Evolutionary conservation across 1,140 invertebrate genomes (phyloP), one percentile per base, ranked within the genome.

Genomic region (Calycopis cecrops): DNA sequence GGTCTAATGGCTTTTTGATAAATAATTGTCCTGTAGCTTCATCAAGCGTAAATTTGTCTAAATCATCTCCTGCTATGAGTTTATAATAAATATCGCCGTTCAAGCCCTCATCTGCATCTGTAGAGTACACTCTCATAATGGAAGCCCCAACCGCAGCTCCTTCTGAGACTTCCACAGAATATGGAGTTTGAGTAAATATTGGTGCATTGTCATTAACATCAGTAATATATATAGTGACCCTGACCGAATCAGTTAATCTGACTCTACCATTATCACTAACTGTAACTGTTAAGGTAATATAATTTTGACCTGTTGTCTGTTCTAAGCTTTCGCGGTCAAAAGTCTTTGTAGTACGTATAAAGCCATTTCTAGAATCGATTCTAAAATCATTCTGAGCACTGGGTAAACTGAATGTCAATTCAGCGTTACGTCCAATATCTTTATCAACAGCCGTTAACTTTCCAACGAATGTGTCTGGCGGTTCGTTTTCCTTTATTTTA

Each of bases 201-300:
- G 97, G 97, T 0, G 93, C 89, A 82, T 98, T 97, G 84, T 99
- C 97, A 78, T 99, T 99, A 3, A 97, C 93, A 79, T 99, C 97
- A 0, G 92, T 93, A 14, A 99, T 91, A 66, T 93, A 93, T 28
- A 99, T 93, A 58, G 94, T 94, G 0, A 99, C 92, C 84, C 95
- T 94, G n/a, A 97, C 95, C 57, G 94, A 94, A 76, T 98, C 96
- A 44, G 91, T 91, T 8, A 97, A 76, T 55, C 94, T 90, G 3
- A 92, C 91, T 48, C 90, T 89, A 0, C 97, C 97, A 76, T 97
- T 97, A 81, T 99, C 98, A 21, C 91, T 92, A 0, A 97, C 97
- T 0, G 92, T 92, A 0, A 95, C 95, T 72, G 97, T 96, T 38
- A 98, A 84, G 7, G 91, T 91, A 18, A 98, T 91, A 63, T 92